These are phyloP conservation scores for Thecophora atra DNA, from an alignment of 2,888 invertebrate genomes.

Conservation along the genomic window DNA sequence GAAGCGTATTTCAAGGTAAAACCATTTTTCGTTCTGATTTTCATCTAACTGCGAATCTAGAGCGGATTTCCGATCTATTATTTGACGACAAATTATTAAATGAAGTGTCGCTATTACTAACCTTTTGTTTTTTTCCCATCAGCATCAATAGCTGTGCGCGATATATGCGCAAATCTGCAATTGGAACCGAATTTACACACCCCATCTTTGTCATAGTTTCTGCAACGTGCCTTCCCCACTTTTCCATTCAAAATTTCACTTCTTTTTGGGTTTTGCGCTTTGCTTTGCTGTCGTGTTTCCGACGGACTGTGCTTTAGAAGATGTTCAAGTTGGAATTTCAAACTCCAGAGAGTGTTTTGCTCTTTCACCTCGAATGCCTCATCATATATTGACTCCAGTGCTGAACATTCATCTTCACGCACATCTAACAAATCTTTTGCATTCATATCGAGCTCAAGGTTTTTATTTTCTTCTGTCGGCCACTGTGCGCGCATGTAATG, in stretches of 20 bases:
- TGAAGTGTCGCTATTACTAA: conserved; percentile 7
- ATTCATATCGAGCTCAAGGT: conserved; percentile 55
- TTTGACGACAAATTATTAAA: neutral
- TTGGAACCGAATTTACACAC: conserved; percentile 78
- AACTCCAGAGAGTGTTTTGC: conserved; percentile 74
- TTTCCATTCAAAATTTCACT: conserved; percentile 44
- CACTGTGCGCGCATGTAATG: conserved; percentile 71
- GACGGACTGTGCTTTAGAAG: conserved; percentile 70
- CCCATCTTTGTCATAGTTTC: conserved; percentile 69
- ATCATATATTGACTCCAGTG: conserved; percentile 82
- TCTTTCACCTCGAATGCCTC: conserved; percentile 75
- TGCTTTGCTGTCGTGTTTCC: conserved; percentile 63
- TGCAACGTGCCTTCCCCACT: conserved; percentile 68
- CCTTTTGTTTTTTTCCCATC: conserved; percentile 46
- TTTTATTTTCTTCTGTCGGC: conserved; percentile 36
- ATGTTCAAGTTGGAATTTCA: conserved; percentile 76
- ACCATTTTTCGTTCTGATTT: conserved; percentile 66
- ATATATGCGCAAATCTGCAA: conserved; percentile 78
- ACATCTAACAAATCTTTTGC: conserved; percentile 72
- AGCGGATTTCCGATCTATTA: too few relatives aligned
- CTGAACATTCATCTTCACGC: conserved; percentile 77
- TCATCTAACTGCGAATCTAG: conserved; percentile 47
- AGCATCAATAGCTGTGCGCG: conserved; percentile 54
- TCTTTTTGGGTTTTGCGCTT: conserved; percentile 58
- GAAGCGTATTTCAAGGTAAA: conserved; percentile 81